Evolutionary conservation across 2,888 invertebrate genomes (phyloP).

Genomic region (Thymelicus lineola): DNA sequence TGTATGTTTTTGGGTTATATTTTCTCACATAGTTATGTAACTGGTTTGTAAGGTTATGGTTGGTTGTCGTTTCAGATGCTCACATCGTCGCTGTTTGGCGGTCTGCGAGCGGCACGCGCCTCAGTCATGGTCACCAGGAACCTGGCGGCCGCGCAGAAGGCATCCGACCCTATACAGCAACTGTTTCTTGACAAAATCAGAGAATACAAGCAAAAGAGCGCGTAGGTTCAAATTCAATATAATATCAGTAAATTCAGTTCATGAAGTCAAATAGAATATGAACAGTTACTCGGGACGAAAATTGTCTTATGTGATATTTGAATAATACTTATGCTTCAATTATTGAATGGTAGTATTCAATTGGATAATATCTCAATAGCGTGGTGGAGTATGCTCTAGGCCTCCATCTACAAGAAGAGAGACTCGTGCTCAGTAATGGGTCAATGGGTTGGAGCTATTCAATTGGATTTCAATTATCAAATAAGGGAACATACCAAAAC

Average conservation of each 20-base stretch:
- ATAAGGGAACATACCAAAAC: too few species aligned
- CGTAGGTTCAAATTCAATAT: constrained; percentile 86
- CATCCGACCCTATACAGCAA: constrained; percentile 96
- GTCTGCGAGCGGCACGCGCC: constrained; percentile 78
- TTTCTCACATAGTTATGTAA: constrained; percentile 46
- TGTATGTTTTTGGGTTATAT: neutral
- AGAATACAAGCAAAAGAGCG: constrained; percentile 94
- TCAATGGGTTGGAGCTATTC: too few species aligned
- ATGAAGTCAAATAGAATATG: neutral
- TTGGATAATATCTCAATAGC: too few species aligned
- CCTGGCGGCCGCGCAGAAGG: constrained; percentile 90
- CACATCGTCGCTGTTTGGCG: constrained; percentile 77
- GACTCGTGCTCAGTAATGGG: too few species aligned
- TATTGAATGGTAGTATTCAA: too few species aligned
- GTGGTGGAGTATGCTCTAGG: too few species aligned
- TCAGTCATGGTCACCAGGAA: constrained; percentile 87
- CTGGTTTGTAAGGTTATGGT: constrained; percentile 56
- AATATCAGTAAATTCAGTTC: too few species aligned
- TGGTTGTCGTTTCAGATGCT: constrained; percentile 85
- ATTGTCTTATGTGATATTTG: too few species aligned
- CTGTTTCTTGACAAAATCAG: constrained; percentile 96
- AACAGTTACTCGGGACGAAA: too few species aligned
- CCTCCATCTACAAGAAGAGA: too few species aligned
- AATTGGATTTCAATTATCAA: too few species aligned
- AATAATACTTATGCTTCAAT: too few species aligned